Percentiles rank a stretch among this genome's conserved stretches.
Conservation (phyloP, 2,797 vertebrate genomes). For the Manis crassicaudata region DNA sequence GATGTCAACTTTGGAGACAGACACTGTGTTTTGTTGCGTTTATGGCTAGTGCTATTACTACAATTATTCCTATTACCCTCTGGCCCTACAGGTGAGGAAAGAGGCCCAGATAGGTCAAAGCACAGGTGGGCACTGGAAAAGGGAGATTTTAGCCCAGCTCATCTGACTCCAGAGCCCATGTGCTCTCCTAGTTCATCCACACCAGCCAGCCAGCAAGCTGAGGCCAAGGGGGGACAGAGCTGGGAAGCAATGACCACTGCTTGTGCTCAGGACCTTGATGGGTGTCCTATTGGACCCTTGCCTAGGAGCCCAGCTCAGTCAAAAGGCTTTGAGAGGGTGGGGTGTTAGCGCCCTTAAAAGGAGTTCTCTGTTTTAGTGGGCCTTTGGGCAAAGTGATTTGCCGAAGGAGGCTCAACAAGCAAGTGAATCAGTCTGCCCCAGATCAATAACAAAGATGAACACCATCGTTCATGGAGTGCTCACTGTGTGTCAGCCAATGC, state of each 20-base stretch:
- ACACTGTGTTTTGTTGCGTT: neutral
- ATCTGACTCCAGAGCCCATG: neutral
- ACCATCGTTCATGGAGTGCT: rapidly evolving
- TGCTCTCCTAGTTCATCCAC: neutral
- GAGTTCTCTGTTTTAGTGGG: neutral
- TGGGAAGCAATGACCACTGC: neutral
- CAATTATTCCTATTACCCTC: neutral
- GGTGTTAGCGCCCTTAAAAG: neutral
- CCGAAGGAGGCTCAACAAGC: neutral
- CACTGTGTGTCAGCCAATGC: rapidly evolving
- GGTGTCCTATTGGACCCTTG: neutral
- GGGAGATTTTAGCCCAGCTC: neutral
- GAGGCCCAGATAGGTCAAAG: neutral
- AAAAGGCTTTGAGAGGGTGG: neutral
- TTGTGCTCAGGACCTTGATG: neutral
- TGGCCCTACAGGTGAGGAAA: neutral
- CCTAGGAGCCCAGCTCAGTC: neutral
- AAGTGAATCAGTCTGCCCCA: too few relatives aligned
- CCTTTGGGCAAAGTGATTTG: neutral
- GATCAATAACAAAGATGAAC: neutral
- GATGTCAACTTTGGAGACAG: neutral
- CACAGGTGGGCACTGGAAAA: neutral
- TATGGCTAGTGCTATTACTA: too few relatives aligned
- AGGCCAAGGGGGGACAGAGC: neutral
- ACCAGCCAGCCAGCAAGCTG: neutral